Evolutionary conservation across 2,113 vertebrate species (phyloP).

Genomic region (Cranoglanis bouderius): DNA sequence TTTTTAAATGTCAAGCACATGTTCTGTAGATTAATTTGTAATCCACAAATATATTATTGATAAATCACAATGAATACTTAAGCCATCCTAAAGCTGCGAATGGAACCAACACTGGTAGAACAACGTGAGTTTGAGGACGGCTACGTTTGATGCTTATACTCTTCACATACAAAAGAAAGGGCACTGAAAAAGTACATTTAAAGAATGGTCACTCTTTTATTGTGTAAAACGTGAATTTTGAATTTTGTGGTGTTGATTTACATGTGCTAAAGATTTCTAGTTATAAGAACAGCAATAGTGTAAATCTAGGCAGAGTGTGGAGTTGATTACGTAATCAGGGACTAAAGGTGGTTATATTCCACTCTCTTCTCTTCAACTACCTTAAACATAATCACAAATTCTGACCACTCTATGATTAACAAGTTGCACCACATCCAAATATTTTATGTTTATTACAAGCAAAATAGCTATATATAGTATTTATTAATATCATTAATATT

Average conservation of each 20-base stretch:
- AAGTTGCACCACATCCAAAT: not conserved
- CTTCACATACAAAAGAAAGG: not conserved
- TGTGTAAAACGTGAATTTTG: not conserved
- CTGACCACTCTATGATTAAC: not conserved
- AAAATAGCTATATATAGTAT: no score
- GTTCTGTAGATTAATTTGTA: not conserved
- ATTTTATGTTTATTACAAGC: not conserved
- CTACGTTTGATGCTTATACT: not conserved
- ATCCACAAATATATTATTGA: not conserved
- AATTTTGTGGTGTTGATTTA: not conserved
- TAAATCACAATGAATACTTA: not conserved
- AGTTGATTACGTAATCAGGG: not conserved
- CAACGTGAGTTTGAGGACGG: not conserved
- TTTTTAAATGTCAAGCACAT: not conserved
- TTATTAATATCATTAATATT: no score
- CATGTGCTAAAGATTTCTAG: not conserved
- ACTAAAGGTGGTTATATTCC: not conserved
- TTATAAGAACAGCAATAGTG: not conserved
- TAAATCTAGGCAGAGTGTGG: not conserved
- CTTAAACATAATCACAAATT: not conserved
- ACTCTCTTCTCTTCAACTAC: no score
- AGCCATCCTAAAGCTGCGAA: not conserved
- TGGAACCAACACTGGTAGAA: not conserved
- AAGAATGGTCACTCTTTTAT: not conserved
- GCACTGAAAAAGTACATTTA: not conserved